Base-by-base conservation (phyloP, 2,797 vertebrate genomes). In the Pangasius sanitwongsei region DNA sequence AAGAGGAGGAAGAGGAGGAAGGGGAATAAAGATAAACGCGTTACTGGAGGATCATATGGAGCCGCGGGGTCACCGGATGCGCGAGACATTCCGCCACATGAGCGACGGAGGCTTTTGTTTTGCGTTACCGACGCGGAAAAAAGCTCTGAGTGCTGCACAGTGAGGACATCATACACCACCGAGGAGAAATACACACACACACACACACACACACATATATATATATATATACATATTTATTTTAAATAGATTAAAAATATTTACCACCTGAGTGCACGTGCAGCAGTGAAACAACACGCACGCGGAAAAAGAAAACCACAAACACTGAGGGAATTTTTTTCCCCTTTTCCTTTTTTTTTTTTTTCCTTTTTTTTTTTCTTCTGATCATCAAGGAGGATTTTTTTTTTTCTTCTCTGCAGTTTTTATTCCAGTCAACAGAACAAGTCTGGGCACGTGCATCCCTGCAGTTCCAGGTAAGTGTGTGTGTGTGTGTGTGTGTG, bases 61-160 rank as follows among this genome's bases (percentile, higher is more conserved):
- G 67, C 67, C 65, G 23, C 84, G 91, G 90, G 91, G 90, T 90
- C 89, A 90, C 87, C 87, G 92, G 88, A 91, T 89, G 90, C 87
- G 75, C 67, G 80, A 75, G 89, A 91, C 83, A 87, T 90, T 90
- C 89, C 87, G 86, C 83, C 74, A 85, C 87, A 92, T n/a, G 55
- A 77, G 3, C 87, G 82, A 87, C 88, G 37, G 84, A 83, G 89
- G 87, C 92, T 92, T 91, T 92, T 91, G 85, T 86, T 93, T 88
- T 89, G 67, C 75, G 83, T 13, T 83, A 70, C 86, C 88, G 85
- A 90, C 53, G 86, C 80, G 77, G 83, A 86, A 28, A 61, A n/a
- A 28, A 44, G 31, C 69, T 67, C 15, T 20, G 44, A 44, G 55
- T 31, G 85, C 55, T 20, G 1, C 59, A 16, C 59, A 31, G 25